Evolutionary conservation across 2,113 vertebrate genomes (phyloP).

Genomic region (Erpornis zantholeuca): DNA sequence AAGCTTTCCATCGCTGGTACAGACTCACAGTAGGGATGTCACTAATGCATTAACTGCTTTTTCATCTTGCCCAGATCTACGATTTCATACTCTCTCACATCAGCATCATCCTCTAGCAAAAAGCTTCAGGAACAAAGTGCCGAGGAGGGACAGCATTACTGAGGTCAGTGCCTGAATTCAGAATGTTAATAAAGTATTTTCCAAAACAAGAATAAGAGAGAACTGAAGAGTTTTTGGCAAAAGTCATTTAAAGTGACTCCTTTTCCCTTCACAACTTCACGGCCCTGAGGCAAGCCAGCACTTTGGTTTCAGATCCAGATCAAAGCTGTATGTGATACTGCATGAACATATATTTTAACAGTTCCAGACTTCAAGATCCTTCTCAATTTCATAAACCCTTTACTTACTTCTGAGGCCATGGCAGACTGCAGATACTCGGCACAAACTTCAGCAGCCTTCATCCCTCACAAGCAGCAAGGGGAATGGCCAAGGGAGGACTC

Average conservation of each 20-base stretch:
- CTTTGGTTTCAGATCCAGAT: background rate
- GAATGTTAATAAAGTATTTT: background rate
- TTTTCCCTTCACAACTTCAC: background rate
- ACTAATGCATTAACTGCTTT: background rate
- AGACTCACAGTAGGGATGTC: background rate
- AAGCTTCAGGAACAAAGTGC: background rate
- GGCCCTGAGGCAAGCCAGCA: background rate
- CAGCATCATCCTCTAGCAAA: background rate
- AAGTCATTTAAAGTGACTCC: background rate
- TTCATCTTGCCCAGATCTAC: background rate
- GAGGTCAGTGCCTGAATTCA: background rate
- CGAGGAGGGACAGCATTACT: background rate
- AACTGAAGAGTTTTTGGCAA: background rate
- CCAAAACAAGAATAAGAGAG: background rate
- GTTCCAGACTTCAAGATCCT: background rate
- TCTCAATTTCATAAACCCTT: background rate
- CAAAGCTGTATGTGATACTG: background rate
- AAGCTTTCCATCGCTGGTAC: background rate
- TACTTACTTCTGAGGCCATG: background rate
- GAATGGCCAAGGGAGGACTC: rapidly evolving
- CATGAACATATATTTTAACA: background rate
- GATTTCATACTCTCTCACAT: background rate
- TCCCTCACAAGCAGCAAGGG: background rate
- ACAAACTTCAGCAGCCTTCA: background rate
- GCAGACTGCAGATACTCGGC: background rate